phyloP scores from a whole-genome alignment of 2,888 invertebrate genomes.

The Chrysolina oricalcia region DNA sequence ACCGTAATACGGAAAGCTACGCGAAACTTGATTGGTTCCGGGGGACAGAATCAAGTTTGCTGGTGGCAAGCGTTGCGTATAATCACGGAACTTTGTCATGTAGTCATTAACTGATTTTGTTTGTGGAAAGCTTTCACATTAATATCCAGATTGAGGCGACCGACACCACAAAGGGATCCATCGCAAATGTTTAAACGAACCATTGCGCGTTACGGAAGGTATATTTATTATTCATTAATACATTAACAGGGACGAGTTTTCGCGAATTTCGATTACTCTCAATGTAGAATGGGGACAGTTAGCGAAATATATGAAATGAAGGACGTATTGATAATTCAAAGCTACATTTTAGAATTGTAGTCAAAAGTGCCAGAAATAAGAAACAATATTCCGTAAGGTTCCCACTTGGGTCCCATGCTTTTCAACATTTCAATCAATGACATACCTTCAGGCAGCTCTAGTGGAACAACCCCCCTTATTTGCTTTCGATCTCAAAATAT shows the following conservation, averaged over 20 bases:
- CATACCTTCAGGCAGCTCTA: no score
- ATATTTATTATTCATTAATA: constrained; percentile 33
- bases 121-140: constrained; percentile 29
- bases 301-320: no score
- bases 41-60: not conserved
- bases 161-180: constrained; percentile 12
- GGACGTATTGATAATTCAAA: no score
- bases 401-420: no score
- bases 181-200: constrained; percentile 37
- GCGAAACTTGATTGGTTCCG: constrained; percentile 6
- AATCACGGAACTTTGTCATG: constrained; percentile 2
- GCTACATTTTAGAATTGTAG: no score
- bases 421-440: no score
- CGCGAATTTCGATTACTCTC: not conserved
- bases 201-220: constrained; percentile 24
- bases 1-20: not conserved
- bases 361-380: no score
- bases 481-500: no score
- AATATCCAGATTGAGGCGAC: constrained; percentile 25
- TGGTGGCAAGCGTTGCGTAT: not conserved
- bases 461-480: no score
- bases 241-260: constrained; percentile 2
- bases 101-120: constrained; percentile 20
- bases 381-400: no score
- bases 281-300: no score